Evolutionary conservation across 2,113 vertebrate genomes (phyloP).

Genomic region (Seriola quinqueradiata): DNA sequence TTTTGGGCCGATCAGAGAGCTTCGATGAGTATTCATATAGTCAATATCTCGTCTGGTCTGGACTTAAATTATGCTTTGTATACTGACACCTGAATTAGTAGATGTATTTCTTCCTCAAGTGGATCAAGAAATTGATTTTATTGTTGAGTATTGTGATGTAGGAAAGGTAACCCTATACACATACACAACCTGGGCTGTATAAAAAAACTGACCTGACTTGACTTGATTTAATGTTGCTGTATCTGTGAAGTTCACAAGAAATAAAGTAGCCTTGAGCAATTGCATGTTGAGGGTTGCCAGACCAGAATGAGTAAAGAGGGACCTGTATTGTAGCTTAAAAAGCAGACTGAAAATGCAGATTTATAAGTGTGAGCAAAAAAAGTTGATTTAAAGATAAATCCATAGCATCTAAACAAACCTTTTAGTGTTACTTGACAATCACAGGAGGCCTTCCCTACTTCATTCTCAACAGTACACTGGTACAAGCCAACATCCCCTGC

Average conservation of each 20-base stretch:
- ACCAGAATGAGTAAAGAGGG: neutral
- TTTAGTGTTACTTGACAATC: slow-evolving; percentile 90
- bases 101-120: neutral
- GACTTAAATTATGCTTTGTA: too few relatives aligned
- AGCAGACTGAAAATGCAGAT: neutral
- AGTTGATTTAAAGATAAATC: neutral
- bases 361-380: neutral
- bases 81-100: too few relatives aligned
- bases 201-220: too few relatives aligned
- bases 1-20: neutral
- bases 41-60: too few relatives aligned
- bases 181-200: too few relatives aligned
- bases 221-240: too few relatives aligned
- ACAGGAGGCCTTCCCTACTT: slow-evolving; percentile 91
- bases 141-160: neutral
- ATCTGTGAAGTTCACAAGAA: too few relatives aligned
- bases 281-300: neutral
- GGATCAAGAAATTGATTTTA: neutral
- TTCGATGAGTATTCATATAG: too few relatives aligned
- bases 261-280: neutral
- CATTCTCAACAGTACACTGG: slow-evolving; percentile 92
- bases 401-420: slow-evolving; percentile 88
- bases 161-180: too few relatives aligned
- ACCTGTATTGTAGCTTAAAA: neutral
- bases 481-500: slow-evolving; percentile 90